Percentiles rank a stretch among this genome's conserved stretches.
Conservation (phyloP, 2,113 vertebrate species). For the Macaca mulatta region DNA sequence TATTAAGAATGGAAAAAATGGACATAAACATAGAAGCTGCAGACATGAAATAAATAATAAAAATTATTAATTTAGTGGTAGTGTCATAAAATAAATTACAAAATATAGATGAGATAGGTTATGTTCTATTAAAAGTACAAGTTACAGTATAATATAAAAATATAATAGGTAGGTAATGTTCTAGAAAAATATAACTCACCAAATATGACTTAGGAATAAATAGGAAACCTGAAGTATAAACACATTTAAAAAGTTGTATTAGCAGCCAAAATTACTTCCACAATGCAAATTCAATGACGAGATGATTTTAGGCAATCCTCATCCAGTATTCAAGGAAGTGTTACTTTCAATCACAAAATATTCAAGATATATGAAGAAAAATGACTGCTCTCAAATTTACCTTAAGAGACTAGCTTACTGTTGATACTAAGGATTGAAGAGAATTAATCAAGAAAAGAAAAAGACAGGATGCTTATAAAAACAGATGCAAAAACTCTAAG, state of each 20-base stretch:
- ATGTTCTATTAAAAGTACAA: not conserved
- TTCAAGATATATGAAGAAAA: not conserved
- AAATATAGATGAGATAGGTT: not conserved
- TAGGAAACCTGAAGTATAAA: not conserved
- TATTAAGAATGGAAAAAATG: conserved; percentile 11
- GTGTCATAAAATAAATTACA: not conserved
- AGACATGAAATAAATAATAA: not conserved
- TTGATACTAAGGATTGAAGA: not conserved
- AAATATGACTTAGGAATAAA: not conserved
- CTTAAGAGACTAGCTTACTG: not conserved
- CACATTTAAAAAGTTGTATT: not conserved
- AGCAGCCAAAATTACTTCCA: conserved; percentile 9
- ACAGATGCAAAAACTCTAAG: not conserved
- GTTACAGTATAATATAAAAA: not conserved
- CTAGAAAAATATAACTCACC: not conserved
- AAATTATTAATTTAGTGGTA: conserved; percentile 9
- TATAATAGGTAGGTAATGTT: not conserved
- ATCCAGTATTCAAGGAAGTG: not conserved
- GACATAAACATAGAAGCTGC: not conserved
- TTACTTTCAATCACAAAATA: not conserved
- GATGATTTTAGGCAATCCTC: not conserved
- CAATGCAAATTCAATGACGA: not conserved
- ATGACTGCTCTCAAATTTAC: not conserved
- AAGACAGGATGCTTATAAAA: not conserved
- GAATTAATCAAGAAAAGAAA: not conserved